Base-by-base conservation (phyloP, 2,888 invertebrate genomes). In the Sylvicola fuscatus region DNA sequence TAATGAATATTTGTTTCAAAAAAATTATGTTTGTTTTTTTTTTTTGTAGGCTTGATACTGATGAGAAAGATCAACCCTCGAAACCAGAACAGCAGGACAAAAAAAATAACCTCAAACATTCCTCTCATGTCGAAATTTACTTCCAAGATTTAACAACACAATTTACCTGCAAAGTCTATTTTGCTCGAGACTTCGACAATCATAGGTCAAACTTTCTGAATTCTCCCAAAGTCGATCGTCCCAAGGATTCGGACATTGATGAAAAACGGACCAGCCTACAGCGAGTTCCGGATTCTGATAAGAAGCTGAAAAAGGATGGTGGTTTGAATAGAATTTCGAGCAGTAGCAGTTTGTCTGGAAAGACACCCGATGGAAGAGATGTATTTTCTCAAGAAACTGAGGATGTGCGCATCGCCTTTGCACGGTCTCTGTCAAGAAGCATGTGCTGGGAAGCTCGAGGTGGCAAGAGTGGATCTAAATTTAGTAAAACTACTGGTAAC, bases 391-490 rank as follows among this genome's bases (percentile, higher is more conserved):
- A 30, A 11, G 34, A 38, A 32, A 27, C 51, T 53, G 65, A 58
- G 34, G 54, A 53, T 37, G 48, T 51, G 0, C 27, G 84, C 71
- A 54, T 76, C 42, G 75, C 74, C 2, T 84, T 78, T 52, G 74
- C 87, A n/a, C 68, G 89, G 8, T 90, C 90, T 14, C 62, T 93
- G 37, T 72, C 82, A 27, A 67, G 78, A 42, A 89, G 89, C 50
- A 69, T 81, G 27, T 79, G 77, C 37, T 95, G 93, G 93, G 81
- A 82, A 33, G 92, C 97, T 1, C 68, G 80, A 43, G 98, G 97
- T 3, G 98, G 98, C 26, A 98, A 98, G 60, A 95, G 95, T 1
- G 97, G 97, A 1, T 93, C 92, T 6, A 73, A 80, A 26, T 98
- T 98, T 63, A 83, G 86, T 51, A 95, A 95, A 64, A 93, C 90